These are phyloP conservation scores for Nemoura dubitans DNA, from an alignment of 2,888 invertebrate species.

Conservation along the genomic window DNA sequence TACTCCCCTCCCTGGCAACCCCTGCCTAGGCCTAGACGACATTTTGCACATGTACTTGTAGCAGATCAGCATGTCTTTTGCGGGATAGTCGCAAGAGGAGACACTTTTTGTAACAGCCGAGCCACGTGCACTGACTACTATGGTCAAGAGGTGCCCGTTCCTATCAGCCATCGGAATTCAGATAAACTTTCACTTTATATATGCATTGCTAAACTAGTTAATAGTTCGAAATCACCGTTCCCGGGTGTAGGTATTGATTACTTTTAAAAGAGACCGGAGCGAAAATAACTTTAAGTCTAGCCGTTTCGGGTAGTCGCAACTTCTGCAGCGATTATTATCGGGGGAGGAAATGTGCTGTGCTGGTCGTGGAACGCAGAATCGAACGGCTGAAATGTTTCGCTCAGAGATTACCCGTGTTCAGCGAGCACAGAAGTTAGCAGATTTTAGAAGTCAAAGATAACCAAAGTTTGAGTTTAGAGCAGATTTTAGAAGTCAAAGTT, in stretches of 20 bases:
- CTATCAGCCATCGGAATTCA: neutral
- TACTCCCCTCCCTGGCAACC: no score
- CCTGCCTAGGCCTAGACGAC: no score
- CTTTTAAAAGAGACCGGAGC: neutral
- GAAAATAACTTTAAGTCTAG: neutral
- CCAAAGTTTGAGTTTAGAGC: no score
- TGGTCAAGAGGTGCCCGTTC: neutral
- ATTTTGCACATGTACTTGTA: neutral
- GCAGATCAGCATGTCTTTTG: no score
- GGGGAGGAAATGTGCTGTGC: neutral
- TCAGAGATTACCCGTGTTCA: neutral
- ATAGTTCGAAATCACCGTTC: neutral
- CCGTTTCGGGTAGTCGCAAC: neutral
- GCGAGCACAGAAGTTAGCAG: no score
- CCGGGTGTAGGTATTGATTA: neutral
- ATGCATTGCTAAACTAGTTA: neutral
- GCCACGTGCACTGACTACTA: neutral
- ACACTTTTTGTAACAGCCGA: no score
- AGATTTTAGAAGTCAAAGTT: no score
- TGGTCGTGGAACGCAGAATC: neutral
- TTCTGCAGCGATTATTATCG: neutral
- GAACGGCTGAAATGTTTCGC: neutral
- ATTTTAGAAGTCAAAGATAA: no score
- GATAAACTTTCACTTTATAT: neutral
- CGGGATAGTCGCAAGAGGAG: no score